These are phyloP conservation scores for Ricordea florida DNA, from an alignment of 92 coral and sea anemone genomes.

Conservation along the genomic window DNA sequence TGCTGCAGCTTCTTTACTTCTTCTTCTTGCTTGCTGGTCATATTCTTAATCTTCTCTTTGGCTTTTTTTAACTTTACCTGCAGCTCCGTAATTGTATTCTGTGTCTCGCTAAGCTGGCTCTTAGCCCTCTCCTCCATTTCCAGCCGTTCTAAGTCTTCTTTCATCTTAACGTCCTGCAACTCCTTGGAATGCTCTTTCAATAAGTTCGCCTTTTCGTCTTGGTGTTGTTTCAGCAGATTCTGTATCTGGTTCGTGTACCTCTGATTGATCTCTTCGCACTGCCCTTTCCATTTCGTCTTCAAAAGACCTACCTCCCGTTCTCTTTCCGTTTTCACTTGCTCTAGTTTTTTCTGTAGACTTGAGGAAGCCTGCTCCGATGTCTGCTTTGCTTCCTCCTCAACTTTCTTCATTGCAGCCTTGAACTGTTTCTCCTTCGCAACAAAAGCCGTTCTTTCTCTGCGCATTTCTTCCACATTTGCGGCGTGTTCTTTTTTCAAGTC, in stretches of 20 bases:
- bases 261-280: slow-evolving; percentile 78
- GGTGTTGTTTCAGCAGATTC: slow-evolving; percentile 76
- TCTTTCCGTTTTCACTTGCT: slow-evolving; percentile 60
- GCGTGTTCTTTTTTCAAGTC: slow-evolving; percentile 44
- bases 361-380: slow-evolving; percentile 61
- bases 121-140: slow-evolving; percentile 65
- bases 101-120: slow-evolving; percentile 37
- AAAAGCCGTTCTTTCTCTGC: slow-evolving; percentile 45
- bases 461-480: slow-evolving; percentile 46
- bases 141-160: slow-evolving; percentile 25
- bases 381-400: slow-evolving; percentile 65
- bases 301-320: slow-evolving; percentile 61
- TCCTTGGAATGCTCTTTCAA: slow-evolving; percentile 40
- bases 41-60: slow-evolving; percentile 74
- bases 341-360: slow-evolving; percentile 67
- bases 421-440: slow-evolving; percentile 59
- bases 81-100: slow-evolving; percentile 56
- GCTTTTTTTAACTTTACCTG: slow-evolving; percentile 68
- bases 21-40: slow-evolving; percentile 51
- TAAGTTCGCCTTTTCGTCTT: slow-evolving; percentile 53
- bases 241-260: slow-evolving; percentile 76
- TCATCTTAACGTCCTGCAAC: slow-evolving; percentile 31
- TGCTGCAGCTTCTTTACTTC: slow-evolving; percentile 49
- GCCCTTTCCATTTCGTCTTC: slow-evolving; percentile 67
- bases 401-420: slow-evolving; percentile 63